A percentile compares a stretch with the other conserved stretches of the same genome.
These are phyloP conservation scores for Ricordea florida DNA, from an alignment of 92 coral and sea anemone species.

Conservation along the genomic window DNA sequence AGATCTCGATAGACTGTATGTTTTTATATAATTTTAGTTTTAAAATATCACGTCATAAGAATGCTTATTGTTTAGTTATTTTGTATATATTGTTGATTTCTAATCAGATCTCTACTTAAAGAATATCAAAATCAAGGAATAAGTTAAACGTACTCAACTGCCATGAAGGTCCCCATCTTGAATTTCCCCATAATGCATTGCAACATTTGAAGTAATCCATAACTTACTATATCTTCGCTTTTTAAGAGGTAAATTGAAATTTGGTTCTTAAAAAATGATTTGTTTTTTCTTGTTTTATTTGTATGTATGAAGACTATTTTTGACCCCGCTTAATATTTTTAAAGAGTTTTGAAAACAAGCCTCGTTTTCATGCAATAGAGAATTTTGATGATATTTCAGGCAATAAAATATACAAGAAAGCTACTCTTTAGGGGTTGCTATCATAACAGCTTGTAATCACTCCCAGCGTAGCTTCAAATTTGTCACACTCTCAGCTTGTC, in stretches of 20 bases:
- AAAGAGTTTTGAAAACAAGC: neutral
- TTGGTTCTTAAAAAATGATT: neutral
- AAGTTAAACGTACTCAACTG: slow-evolving; percentile 1
- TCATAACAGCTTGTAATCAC: slow-evolving; percentile 16
- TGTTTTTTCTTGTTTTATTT: neutral
- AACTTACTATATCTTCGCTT: neutral
- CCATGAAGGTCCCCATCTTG: slow-evolving; percentile 2
- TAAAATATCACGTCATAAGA: too few species aligned
- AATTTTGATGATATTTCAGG: neutral
- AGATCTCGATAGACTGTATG: too few species aligned
- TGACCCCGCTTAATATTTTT: neutral
- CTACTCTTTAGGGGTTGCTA: slow-evolving; percentile 12
- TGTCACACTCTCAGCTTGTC: neutral
- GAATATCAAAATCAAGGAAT: neutral
- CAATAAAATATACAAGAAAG: neutral
- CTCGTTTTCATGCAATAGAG: slow-evolving; percentile 17
- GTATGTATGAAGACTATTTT: neutral
- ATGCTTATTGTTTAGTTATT: too few species aligned
- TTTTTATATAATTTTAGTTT: too few species aligned
- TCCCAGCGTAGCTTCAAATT: neutral
- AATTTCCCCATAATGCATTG: slow-evolving; percentile 6
- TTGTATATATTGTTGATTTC: too few species aligned
- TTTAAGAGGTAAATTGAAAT: slow-evolving; percentile 4
- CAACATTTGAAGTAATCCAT: neutral
- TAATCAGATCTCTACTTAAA: neutral